A percentile compares a stretch with the other conserved stretches of the same genome.
Evolutionary conservation across 2,888 invertebrate species (phyloP).

Genomic region (Drosophila neoperkinsi): DNA sequence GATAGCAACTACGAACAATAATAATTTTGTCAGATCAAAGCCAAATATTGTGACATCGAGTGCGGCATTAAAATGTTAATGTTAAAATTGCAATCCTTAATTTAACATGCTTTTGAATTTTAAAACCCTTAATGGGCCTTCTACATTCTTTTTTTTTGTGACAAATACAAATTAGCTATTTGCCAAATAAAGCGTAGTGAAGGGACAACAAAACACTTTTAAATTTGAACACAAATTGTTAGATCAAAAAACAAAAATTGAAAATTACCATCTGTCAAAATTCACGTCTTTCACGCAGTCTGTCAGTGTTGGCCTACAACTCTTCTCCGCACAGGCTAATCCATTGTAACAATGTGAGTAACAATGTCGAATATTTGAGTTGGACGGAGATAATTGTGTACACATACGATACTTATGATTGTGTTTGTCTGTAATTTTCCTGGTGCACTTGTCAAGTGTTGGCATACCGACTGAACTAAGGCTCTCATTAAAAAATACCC

Average conservation of each 20-base stretch:
- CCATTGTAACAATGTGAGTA: constrained; percentile 26
- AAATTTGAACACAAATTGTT: constrained; percentile 72
- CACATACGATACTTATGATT: constrained; percentile 55
- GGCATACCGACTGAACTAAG: constrained; percentile 65
- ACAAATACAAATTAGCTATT: constrained; percentile 77
- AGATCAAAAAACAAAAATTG: constrained; percentile 83
- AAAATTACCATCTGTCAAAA: constrained; percentile 84
- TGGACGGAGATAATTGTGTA: constrained; percentile 58
- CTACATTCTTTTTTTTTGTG: constrained; percentile 46
- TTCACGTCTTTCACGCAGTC: constrained; percentile 75
- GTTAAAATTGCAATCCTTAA: constrained; percentile 50
- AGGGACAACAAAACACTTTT: constrained; percentile 79
- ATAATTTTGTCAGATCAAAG: constrained; percentile 46
- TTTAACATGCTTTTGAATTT: constrained; percentile 49
- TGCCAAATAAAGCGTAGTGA: constrained; percentile 61
- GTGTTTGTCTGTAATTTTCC: constrained; percentile 57
- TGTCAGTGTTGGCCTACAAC: constrained; percentile 45
- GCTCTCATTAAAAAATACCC: constrained; percentile 71
- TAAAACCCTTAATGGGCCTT: constrained; percentile 49
- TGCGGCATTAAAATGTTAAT: constrained; percentile 56
- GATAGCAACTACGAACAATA: not conserved
- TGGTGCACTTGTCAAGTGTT: constrained; percentile 77
- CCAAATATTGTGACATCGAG: constrained; percentile 82
- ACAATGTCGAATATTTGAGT: constrained; percentile 47
- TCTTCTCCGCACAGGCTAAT: constrained; percentile 52